Evolutionary conservation across 2,797 vertebrate genomes (phyloP).

Genomic region (Semaprochilodus insignis): DNA sequence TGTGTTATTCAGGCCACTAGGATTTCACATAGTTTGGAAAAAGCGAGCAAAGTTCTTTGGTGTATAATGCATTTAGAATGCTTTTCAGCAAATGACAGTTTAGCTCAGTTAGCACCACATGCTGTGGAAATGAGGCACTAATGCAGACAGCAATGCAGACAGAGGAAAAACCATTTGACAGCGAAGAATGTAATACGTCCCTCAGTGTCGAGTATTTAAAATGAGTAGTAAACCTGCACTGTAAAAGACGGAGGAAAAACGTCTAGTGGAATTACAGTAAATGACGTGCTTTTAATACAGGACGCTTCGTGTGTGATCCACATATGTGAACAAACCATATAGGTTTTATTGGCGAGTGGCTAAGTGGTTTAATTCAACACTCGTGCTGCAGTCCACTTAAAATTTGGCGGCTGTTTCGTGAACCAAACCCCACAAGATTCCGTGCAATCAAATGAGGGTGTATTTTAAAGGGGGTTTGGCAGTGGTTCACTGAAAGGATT

Average conservation of each 20-base stretch:
- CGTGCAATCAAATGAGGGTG: conserved; percentile 38
- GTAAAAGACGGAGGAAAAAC: conserved; percentile 31
- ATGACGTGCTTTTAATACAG: conserved; percentile 34
- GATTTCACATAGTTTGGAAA: conserved; percentile 22
- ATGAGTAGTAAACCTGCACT: conserved; percentile 27
- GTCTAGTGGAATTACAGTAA: conserved; percentile 25
- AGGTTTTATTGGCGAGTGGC: conserved; percentile 39
- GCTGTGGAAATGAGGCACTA: conserved; percentile 37
- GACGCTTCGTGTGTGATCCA: conserved; percentile 51
- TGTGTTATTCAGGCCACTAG: conserved; percentile 1
- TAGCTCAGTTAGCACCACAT: conserved; percentile 27
- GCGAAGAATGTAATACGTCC: conserved; percentile 38
- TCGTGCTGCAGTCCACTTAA: conserved; percentile 35
- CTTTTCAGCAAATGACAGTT: conserved; percentile 23
- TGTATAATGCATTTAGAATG: not conserved
- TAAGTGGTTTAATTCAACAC: conserved; percentile 49
- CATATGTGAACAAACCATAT: conserved; percentile 21
- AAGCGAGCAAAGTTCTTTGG: not conserved
- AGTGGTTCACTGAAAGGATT: conserved; percentile 3
- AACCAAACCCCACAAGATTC: conserved; percentile 36
- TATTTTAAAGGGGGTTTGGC: conserved; percentile 32
- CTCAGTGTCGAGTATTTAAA: conserved; percentile 40
- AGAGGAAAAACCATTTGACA: conserved; percentile 49
- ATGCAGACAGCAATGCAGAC: conserved; percentile 32
- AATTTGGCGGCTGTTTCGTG: conserved; percentile 30